Base-by-base conservation (phyloP, 2,888 invertebrate genomes). In the Ryuthela nishihirai region DNA sequence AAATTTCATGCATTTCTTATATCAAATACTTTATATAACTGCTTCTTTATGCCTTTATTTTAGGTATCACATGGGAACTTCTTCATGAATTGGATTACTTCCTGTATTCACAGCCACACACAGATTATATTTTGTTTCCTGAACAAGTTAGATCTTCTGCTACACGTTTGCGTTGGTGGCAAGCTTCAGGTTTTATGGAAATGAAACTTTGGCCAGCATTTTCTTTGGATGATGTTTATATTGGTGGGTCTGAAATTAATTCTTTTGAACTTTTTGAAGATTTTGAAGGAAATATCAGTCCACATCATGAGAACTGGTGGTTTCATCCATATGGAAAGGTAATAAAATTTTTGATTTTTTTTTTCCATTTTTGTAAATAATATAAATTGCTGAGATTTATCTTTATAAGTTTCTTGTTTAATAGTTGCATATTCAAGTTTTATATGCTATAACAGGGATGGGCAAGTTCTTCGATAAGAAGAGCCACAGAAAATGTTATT, bases 171-270 rank as follows among this genome's bases (percentile, higher is more conserved):
- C 65, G 72, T 25, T 71, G 73, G 72, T 71, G 72, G 70, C 68
- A 70, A 17, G 50, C 54, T 26, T 38, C 47, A 24, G 39, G 55
- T 23, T 24, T 55, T 23, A 17, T 35, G 2, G 35, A 38, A 20
- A 43, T 49, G n/a, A 56, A 65, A 10, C 54, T 64, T 5, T 65
- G 69, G 3, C 70, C 72, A 7, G 67, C 70, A n/a, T 75, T 75
- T 73, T 69, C 72, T 9, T 46, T 76, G n/a, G 75, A 75, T 65
- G 69, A 76, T 62, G 70, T 75, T 20, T 72, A 69, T 47, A 72
- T 76, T 43, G 76, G 75, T n/a, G 75, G 75, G 0, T 68, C 69
- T n/a, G 72, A 73, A 61, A 73, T 75, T 44, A 74, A 74, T 65
- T 72, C 73, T 4, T 71, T 72, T 47, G 56, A 67, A 21, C 63